phyloP scores from a whole-genome alignment of 2,113 vertebrate genomes.

The Oenanthe oenanthe region DNA sequence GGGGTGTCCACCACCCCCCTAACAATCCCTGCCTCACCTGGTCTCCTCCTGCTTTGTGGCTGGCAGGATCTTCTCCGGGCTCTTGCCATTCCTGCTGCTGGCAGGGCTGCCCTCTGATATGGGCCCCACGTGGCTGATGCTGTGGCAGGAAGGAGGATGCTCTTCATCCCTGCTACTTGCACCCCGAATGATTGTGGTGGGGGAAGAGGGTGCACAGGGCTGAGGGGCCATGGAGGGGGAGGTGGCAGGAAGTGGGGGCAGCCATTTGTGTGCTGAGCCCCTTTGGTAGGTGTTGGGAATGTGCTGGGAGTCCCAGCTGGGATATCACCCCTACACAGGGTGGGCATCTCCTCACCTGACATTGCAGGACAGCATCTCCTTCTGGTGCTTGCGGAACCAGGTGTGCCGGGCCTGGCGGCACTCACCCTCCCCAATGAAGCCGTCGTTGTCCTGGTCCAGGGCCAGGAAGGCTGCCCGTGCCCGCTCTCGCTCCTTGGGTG shows the following conservation, averaged over 20 bases:
- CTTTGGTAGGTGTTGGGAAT: background rate
- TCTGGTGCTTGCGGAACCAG: conserved; percentile 89
- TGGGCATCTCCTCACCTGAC: conserved; percentile 80
- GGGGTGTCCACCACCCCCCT: accelerated
- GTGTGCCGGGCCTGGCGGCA: conserved; percentile 80
- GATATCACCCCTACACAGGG: background rate
- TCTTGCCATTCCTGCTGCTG: conserved; percentile 82
- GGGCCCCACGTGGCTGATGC: conserved; percentile 94
- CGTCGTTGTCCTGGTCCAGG: conserved; percentile 79
- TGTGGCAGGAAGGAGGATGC: background rate
- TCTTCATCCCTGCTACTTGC: background rate
- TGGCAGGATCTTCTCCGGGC: conserved; percentile 76
- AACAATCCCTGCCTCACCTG: conserved; percentile 74
- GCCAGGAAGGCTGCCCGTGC: conserved; percentile 82
- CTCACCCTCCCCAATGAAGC: conserved; percentile 79
- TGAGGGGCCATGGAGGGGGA: background rate
- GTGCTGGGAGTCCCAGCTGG: accelerated
- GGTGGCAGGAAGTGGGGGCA: accelerated
- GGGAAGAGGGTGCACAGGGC: background rate
- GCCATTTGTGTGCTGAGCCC: accelerated
- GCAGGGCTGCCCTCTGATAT: conserved; percentile 91
- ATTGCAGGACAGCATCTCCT: conserved; percentile 86
- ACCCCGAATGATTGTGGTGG: background rate
- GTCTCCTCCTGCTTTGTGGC: conserved; percentile 75
- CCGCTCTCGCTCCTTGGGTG: conserved; percentile 86